Base-by-base conservation (phyloP, 2,888 invertebrate species). In the Allacma fusca region DNA sequence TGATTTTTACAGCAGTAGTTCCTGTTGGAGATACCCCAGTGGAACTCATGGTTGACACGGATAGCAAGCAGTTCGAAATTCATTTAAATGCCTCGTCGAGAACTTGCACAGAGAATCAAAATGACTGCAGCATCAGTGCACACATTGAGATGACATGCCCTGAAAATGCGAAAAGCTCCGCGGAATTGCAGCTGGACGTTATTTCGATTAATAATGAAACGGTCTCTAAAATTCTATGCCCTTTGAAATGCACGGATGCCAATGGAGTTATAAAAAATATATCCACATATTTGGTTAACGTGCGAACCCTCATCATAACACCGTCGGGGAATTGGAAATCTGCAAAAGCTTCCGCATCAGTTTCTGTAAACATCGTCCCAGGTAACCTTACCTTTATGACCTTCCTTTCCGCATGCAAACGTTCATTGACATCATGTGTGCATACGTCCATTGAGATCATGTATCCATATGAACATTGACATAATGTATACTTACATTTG, bases 101-200 rank as follows among this genome's bases (percentile, higher is more conserved):
- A 16, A 43, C 21, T 23, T 68, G 44, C 57, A 28, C 2, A 23
- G 71, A 59, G n/a, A 21, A 59, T 70, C 12, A 50, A 2, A 43
- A 19, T 29, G 70, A 40, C 24, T 50, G 70, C 40, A 29, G 43
- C n/a, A 5, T 69, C n/a, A 29, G 69, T 23, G 23, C 44, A 12
- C 71, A 44, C 13, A 28, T 71, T 23, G n/a, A 59, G 12, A 57
- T 71, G 21, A 71, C 19, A 44, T 71, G 71, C 26, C 43, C 29
- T 9, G n/a, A 26, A 62, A 26, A 28, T 19, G 2, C 50, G 19
- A 50, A 50, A 50, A 50, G 19, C 19, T 57, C 59, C 0, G 44
- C 71, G 19, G 57, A 71, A 12, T 21, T 71, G 5, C 71, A 71
- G 29, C 29, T 71, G n/a, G 44, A 23, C 1, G 57, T 44, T 29